Conservation (phyloP, 2,797 vertebrate genomes). For the Paedocypris micromegethes region DNA sequence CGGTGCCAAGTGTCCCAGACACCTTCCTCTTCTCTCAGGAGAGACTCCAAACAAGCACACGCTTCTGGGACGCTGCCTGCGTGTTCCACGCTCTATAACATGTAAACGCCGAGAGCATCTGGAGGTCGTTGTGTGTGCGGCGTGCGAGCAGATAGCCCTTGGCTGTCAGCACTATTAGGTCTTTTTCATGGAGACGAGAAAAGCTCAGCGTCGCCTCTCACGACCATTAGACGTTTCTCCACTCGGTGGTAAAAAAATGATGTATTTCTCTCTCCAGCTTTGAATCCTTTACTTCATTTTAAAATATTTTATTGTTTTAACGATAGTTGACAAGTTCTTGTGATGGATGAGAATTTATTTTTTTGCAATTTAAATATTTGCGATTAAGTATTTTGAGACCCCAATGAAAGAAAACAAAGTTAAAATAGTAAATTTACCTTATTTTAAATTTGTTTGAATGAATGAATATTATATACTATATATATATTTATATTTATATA, state of each 20-base stretch:
- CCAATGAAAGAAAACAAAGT: too few species aligned
- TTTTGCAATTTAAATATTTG: too few species aligned
- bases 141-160: conserved; percentile 33
- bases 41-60: conserved; percentile 15
- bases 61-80: conserved; percentile 8
- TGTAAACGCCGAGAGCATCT: not conserved
- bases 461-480: too few species aligned
- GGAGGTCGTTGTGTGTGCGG: conserved; percentile 40
- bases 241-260: conserved; percentile 44
- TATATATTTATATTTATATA: too few species aligned
- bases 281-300: conserved; percentile 17
- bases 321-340: too few species aligned
- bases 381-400: too few species aligned
- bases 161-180: conserved; percentile 53
- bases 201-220: conserved; percentile 53
- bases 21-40: conserved; percentile 20
- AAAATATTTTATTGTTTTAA: not conserved
- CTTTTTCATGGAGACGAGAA: conserved; percentile 43
- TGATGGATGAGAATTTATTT: too few species aligned
- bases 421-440: too few species aligned
- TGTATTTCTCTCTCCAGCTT: conserved; percentile 9
- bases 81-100: conserved; percentile 1
- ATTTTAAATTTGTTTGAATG: too few species aligned
- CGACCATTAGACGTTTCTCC: conserved; percentile 65
- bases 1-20: conserved; percentile 13